Conservation (phyloP, 2,888 invertebrate genomes). For the Orthonychiurus folsomi region DNA sequence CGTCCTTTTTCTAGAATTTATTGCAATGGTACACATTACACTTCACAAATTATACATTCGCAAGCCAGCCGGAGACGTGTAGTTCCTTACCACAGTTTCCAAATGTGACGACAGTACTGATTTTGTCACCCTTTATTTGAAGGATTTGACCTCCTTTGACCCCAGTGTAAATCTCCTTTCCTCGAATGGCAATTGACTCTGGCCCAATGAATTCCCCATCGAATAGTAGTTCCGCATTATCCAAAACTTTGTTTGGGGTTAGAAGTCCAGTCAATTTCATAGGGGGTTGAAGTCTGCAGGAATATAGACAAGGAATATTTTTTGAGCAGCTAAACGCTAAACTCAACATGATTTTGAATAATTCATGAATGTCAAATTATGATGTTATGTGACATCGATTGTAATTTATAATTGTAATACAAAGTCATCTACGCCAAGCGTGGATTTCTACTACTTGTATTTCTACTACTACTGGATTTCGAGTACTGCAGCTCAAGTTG, state of each 20-base stretch:
- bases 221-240: constrained; percentile 58
- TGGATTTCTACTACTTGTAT: too few species aligned
- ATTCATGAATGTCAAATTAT: not conserved
- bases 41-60: not conserved
- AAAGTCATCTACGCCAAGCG: too few species aligned
- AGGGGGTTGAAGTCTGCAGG: constrained; percentile 48
- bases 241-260: constrained; percentile 55
- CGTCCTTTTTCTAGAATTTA: not conserved
- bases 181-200: constrained; percentile 64
- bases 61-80: not conserved
- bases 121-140: constrained; percentile 10
- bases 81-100: constrained; percentile 15
- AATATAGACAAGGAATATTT: not conserved
- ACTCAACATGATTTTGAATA: not conserved
- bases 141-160: constrained; percentile 14
- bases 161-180: constrained; percentile 70
- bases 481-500: too few species aligned
- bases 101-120: not conserved
- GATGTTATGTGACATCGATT: too few species aligned
- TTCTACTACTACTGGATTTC: too few species aligned
- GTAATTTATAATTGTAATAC: too few species aligned
- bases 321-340: not conserved
- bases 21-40: not conserved
- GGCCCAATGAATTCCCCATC: constrained; percentile 62
- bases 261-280: constrained; percentile 51